phyloP scores from a whole-genome alignment of 2,113 vertebrate genomes.

The Carettochelys insculpta region DNA sequence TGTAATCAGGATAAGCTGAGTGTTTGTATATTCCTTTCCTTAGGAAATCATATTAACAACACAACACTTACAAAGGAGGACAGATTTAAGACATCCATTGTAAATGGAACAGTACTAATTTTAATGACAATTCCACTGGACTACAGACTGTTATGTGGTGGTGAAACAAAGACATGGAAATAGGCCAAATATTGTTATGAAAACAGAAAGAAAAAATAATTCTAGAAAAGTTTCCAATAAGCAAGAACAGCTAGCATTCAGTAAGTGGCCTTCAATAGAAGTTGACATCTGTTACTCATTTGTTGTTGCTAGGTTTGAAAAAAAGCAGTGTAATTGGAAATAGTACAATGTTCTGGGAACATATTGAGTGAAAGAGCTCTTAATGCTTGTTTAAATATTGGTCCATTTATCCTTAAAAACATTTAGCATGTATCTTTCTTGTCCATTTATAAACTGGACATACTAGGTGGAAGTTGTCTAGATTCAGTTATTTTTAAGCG shows the following conservation, averaged over 20 bases:
- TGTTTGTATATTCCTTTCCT: constrained; percentile 16
- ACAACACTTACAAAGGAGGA: constrained; percentile 27
- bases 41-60: constrained; percentile 32
- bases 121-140: constrained; percentile 68
- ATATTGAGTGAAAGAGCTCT: constrained; percentile 71
- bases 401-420: constrained; percentile 67
- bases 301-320: constrained; percentile 75
- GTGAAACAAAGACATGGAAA: constrained; percentile 64
- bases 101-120: constrained; percentile 61
- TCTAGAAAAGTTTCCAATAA: constrained; percentile 74
- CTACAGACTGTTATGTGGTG: constrained; percentile 65
- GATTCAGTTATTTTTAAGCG: constrained; percentile 56
- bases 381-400: constrained; percentile 65
- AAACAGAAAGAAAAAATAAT: constrained; percentile 74
- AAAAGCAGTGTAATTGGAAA: constrained; percentile 78
- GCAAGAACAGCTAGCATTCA: constrained; percentile 70
- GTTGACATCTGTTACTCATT: constrained; percentile 81
- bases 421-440: constrained; percentile 63
- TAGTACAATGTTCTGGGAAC: constrained; percentile 75
- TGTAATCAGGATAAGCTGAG: background rate
- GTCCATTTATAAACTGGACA: constrained; percentile 66
- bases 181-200: constrained; percentile 75
- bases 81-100: constrained; percentile 48
- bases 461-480: constrained; percentile 55
- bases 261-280: constrained; percentile 73